Base-by-base conservation (phyloP, 2,113 vertebrate species). In the Natator depressus region DNA sequence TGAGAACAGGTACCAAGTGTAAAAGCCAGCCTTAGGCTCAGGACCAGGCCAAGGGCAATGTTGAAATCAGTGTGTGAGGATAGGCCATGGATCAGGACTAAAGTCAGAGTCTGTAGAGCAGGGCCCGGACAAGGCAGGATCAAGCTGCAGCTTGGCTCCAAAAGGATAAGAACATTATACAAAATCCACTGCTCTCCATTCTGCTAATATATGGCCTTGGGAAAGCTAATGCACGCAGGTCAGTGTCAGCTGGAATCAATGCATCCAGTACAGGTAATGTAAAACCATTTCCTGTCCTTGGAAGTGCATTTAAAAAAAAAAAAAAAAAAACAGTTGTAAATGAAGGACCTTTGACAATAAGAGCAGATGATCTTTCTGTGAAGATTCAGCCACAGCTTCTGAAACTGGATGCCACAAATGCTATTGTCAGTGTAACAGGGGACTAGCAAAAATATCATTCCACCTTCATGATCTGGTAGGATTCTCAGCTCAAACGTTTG, bases 261-360 rank as follows among this genome's bases (percentile, higher is more conserved):
- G 5, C 57, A 31, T 3, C 27, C 57, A 59, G 11, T 29, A 29
- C 27, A 29, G 5, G 27, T 27, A 27, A 59, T 6, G 27, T 31
- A 65, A 59, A 59, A 4, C 57, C 27, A 13, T 29, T 59, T 29
- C 57, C 27, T 29, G 27, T 29, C 11, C 80, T 10, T 25, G 86
- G 81, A 94, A 94, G 91, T 50, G 65, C 59, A 82, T 84, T 88
- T 91, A 92, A 38, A 49, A 47, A 92, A 38, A 42, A 42, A 5
- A 5, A 42, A 42, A 42, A 75, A 57, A 88, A 84, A 0, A 76
- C 85, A 46, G 59, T 62, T 89, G 62, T 31, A 35, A 72, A 51
- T 31, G 88, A 59, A 87, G 76, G 91, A 19, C 81, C 14, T 59
- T 86, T 86, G 93, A 76, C 55, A 31, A 24, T 12, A 8, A 1